Evolutionary conservation across 2,888 invertebrate species (phyloP).

Genomic region (Pollenia labialis): DNA sequence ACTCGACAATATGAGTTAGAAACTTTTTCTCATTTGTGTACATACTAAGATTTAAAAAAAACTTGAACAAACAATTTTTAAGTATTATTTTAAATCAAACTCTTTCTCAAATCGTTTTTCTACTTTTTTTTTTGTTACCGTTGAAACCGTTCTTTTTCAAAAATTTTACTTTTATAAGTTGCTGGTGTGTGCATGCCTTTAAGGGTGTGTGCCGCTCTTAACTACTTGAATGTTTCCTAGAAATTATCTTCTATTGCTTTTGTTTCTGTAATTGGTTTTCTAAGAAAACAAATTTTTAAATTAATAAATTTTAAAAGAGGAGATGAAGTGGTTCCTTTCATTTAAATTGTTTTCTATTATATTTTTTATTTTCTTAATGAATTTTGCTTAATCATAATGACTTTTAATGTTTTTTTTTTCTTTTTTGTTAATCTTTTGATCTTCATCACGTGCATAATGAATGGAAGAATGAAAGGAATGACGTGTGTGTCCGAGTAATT

Average conservation of each 20-base stretch:
- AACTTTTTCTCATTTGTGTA: no score
- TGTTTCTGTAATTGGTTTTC: constrained; percentile 10
- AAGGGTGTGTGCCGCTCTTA: not conserved
- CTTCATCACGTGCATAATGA: no score
- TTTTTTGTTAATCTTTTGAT: not conserved
- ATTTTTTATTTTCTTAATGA: not conserved
- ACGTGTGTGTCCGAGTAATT: no score
- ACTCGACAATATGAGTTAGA: no score
- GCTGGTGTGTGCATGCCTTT: not conserved
- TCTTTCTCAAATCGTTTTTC: no score
- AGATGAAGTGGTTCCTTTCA: constrained; percentile 13
- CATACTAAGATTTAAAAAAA: no score
- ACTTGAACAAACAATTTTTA: no score
- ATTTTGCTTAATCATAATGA: constrained; percentile 41
- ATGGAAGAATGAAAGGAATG: no score
- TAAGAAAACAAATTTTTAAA: constrained; percentile 18
- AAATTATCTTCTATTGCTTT: constrained; percentile 21
- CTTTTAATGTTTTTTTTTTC: constrained; percentile 1
- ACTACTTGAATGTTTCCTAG: constrained; percentile 12
- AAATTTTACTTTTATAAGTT: no score
- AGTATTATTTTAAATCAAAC: no score
- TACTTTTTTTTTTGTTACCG: no score
- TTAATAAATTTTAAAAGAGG: not conserved
- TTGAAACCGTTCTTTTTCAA: no score
- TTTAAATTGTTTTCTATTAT: not conserved